Evolutionary conservation across 2,113 vertebrate species (phyloP).

Genomic region (Gambusia affinis): DNA sequence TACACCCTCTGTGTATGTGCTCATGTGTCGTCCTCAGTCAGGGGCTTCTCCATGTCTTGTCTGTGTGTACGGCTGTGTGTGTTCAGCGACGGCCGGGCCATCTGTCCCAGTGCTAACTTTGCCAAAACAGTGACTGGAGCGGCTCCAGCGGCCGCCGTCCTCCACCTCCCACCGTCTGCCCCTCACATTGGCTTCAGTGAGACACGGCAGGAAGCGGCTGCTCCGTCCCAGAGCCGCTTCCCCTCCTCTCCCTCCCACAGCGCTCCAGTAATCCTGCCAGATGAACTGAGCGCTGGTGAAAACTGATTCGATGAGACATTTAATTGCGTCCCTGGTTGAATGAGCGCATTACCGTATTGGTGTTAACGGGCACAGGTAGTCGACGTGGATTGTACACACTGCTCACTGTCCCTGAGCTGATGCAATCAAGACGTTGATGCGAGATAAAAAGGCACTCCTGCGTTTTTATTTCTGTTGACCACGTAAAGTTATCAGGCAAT

Average conservation of each 20-base stretch:
- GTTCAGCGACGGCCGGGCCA: constrained; percentile 61
- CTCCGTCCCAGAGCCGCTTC: constrained; percentile 48
- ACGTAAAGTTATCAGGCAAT: too few relatives aligned
- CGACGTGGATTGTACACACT: too few relatives aligned
- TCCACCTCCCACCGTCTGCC: constrained; percentile 59
- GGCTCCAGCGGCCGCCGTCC: constrained; percentile 59
- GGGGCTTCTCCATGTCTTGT: constrained; percentile 10
- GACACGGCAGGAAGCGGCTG: constrained; percentile 37
- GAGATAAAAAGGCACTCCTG: too few relatives aligned
- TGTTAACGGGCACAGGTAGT: background rate
- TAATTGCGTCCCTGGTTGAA: constrained; percentile 46
- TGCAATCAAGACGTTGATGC: too few relatives aligned
- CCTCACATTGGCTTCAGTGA: constrained; percentile 28
- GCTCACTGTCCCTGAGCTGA: too few relatives aligned
- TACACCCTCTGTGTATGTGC: constrained; percentile 16
- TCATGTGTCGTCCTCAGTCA: constrained; percentile 27
- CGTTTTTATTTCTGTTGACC: too few relatives aligned
- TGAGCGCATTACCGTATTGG: background rate
- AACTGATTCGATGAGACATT: constrained; percentile 48
- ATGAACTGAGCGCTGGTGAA: constrained; percentile 26
- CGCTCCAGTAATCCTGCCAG: constrained; percentile 36
- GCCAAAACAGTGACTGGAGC: constrained; percentile 60
- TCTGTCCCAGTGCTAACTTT: constrained; percentile 66
- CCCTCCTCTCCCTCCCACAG: constrained; percentile 33
- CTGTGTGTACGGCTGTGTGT: constrained; percentile 19